Evolutionary conservation across 2,888 invertebrate species (phyloP).

Genomic region (Netelia virgata): DNA sequence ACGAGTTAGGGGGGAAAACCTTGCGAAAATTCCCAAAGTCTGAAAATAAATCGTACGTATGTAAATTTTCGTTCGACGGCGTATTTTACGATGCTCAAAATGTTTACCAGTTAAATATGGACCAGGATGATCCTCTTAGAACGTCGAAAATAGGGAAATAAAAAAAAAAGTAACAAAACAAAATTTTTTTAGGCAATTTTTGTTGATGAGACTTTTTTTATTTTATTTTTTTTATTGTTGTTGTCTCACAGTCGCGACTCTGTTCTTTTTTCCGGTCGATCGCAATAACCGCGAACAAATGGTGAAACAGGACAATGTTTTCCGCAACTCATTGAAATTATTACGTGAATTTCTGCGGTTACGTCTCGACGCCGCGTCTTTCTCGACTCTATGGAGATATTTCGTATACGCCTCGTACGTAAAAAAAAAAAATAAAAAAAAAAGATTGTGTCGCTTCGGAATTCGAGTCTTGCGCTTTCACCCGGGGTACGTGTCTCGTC

Average conservation of each 20-base stretch:
- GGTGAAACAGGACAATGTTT: slow-evolving; percentile 46
- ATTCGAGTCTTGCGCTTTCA: slow-evolving; percentile 6
- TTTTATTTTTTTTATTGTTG: too few relatives aligned
- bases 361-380: neutral
- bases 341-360: slow-evolving; percentile 46
- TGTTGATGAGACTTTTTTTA: neutral
- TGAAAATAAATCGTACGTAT: neutral
- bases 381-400: neutral
- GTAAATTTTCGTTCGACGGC: neutral
- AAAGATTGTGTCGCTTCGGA: neutral
- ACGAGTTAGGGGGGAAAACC: neutral
- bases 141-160: too few relatives aligned
- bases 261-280: neutral
- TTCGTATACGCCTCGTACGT: neutral
- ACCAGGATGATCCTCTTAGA: too few relatives aligned
- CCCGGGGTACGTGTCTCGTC: neutral
- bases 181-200: neutral
- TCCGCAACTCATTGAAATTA: slow-evolving; percentile 57
- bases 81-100: neutral
- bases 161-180: too few relatives aligned
- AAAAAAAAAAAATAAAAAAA: neutral
- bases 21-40: neutral
- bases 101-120: neutral
- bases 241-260: neutral
- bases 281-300: slow-evolving; percentile 20